Base-by-base conservation (phyloP, 2,888 invertebrate species). In the Unio delphinus region DNA sequence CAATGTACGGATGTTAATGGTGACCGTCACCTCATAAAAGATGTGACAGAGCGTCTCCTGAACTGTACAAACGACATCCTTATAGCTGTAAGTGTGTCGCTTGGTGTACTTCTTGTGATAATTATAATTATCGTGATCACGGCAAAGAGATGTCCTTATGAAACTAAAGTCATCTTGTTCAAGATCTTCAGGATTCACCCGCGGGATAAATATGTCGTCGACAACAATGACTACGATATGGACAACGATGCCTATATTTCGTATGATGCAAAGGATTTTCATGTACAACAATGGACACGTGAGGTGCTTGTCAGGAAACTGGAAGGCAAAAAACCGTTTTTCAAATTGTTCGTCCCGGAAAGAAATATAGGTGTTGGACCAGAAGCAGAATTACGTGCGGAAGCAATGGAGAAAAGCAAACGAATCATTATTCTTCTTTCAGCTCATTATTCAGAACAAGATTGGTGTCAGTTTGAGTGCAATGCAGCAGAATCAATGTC, bases 121-220 rank as follows among this genome's bases (percentile, higher is more conserved):
- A 75, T 76, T 17, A 65, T 79, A 11, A 65, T 65, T 7, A 61
- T 73, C 28, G 65, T 76, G 20, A 55, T 80, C 8, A 79, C 78
- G 60, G 77, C 80, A 5, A 79, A 79, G 65, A 61, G 75, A 45
- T 80, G 80, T 68, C 80, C 80, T 15, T 80, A 80, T 59, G 80
- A 76, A 61, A 79, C 79, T 17, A 80, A 80, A 59, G 80, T 80
- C 17, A 55, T 79, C 7, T 55, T 77, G 4, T 79, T 67, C 58
- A 76, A 74, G 60, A 70, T 76, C n/a, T 74, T 77, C 56, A 56
- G 80, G 8, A 73, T 73, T 55, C 80, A 80, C 63, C 80, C 80
- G 0, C 66, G 74, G 15, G 80, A 80, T 64, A 77, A 69, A 34
- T 80, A 80, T 34, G 56, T 63, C 34, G 70, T 79, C 4, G 6